Base-by-base conservation (phyloP, 1,140 invertebrate species). In the Drosophila miranda region DNA sequence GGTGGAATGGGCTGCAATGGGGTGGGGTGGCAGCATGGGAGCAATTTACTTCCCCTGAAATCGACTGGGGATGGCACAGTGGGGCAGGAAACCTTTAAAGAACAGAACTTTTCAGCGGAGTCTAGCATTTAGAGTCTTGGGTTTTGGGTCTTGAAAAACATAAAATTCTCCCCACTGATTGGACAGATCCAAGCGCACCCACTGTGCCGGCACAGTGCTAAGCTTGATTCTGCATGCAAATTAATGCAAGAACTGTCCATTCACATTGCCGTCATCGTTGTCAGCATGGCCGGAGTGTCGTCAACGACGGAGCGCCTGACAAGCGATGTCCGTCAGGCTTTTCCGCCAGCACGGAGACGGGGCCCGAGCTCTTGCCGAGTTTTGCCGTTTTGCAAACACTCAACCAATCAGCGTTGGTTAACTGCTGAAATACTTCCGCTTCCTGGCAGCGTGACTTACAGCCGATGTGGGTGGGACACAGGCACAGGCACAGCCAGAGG, bases 351-450 rank as follows among this genome's bases (percentile, higher is more conserved):
- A 13, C 34, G 34, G 34, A 13, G 11, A 54, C 16, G 34, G 52
- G 41, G n/a, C 41, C 54, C 54, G 26, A 51, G 44, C 45, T 48
- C 54, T 58, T 34, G 54, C 49, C 56, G 56, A 75, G 60, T 68
- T 64, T 68, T 64, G 57, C 66, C 66, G 67, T 83, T 83, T 82
- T 48, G 63, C 81, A 73, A 86, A 81, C 81, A 84, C 81, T 87
- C 81, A 81, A 81, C 81, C 82, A 87, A 87, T 87, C 82, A 87
- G 82, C 78, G 83, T 73, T 87, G 78, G 82, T 87, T 87, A 87
- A 87, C 83, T 78, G 70, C 62, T 87, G 74, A 87, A 86, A 86
- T 87, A 80, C 82, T 87, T 87, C 82, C 82, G 82, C 68, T 87
- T 87, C 67, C 78, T 56, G 78, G 67, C 75, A 69, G 23, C 53